Conservation (phyloP, 2,797 vertebrate genomes). For the Mycteria americana region DNA sequence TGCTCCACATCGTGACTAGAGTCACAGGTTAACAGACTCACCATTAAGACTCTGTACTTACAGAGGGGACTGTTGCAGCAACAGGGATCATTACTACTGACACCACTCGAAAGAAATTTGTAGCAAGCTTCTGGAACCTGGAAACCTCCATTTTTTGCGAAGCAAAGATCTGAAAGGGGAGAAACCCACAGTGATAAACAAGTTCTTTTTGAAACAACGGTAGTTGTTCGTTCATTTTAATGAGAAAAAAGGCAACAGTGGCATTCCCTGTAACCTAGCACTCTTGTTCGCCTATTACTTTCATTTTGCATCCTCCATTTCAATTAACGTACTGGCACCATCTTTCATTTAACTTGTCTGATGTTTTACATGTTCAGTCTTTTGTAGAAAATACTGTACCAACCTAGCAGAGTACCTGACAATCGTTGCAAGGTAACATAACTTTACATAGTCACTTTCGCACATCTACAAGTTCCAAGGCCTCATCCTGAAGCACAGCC, state of each 20-base stretch:
- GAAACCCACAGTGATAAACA: not conserved
- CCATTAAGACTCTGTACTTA: slow-evolving; percentile 67
- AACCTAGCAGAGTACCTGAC: too few relatives aligned
- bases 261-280: not conserved
- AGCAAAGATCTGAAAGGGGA: slow-evolving; percentile 81
- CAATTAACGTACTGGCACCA: not conserved
- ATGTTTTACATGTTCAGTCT: too few relatives aligned
- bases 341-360: not conserved
- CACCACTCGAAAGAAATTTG: slow-evolving; percentile 78
- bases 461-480: rapidly evolving
- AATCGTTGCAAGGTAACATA: not conserved
- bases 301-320: not conserved
- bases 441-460: too few relatives aligned
- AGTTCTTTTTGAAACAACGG: rapidly evolving
- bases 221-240: too few relatives aligned
- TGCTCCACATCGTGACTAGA: not conserved
- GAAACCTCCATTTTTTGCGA: slow-evolving; percentile 74
- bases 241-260: not conserved
- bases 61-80: slow-evolving; percentile 88
- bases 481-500: not conserved
- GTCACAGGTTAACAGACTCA: rapidly evolving
- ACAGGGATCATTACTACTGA: slow-evolving; percentile 89
- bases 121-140: slow-evolving; percentile 77
- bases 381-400: not conserved
- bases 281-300: not conserved